Percentiles rank a stretch among this genome's conserved stretches.
phyloP scores from a whole-genome alignment of 2,113 vertebrate genomes.

The Brevimyrus niger region DNA sequence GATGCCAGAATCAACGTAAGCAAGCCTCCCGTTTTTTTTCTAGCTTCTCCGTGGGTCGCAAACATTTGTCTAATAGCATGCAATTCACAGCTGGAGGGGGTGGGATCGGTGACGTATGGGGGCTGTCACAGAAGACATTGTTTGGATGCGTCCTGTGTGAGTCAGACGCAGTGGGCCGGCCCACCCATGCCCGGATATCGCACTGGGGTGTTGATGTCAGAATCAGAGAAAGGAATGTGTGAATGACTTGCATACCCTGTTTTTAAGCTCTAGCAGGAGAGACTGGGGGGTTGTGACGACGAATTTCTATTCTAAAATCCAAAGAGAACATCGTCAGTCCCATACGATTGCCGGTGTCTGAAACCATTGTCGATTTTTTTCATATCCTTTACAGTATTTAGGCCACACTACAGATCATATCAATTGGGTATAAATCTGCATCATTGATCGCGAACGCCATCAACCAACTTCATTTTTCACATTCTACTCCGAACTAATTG shows the following conservation, averaged over 20 bases:
- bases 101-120: neutral
- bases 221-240: neutral
- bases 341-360: neutral
- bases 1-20: neutral
- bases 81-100: neutral
- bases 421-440: neutral
- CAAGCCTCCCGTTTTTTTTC: neutral
- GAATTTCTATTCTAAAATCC: neutral
- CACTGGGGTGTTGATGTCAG: neutral
- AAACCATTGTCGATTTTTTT: neutral
- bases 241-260: neutral
- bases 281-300: neutral
- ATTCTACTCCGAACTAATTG: neutral
- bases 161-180: slow-evolving; percentile 10
- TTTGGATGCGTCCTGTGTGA: neutral
- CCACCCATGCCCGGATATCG: neutral
- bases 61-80: neutral
- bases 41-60: neutral
- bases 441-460: neutral
- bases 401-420: neutral
- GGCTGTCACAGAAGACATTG: neutral
- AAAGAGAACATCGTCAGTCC: neutral
- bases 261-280: neutral
- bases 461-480: neutral
- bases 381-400: neutral